Evolutionary conservation across 2,797 vertebrate genomes (phyloP).

Genomic region (Hyperoplus lanceolatus): DNA sequence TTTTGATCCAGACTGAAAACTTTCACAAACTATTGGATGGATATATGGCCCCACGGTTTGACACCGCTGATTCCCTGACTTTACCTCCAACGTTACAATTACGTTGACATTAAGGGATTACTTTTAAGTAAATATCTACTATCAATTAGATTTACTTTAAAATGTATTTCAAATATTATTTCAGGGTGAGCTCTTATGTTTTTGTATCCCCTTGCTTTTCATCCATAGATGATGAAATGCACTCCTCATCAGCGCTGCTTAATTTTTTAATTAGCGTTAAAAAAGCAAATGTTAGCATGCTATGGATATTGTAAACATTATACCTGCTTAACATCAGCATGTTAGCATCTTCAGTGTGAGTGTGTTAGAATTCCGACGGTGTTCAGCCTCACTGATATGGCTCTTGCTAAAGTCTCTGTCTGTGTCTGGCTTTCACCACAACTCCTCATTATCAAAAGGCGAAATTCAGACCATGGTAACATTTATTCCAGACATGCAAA

Average conservation of each 20-base stretch:
- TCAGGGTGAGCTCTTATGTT: neutral
- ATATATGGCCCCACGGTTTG: too few relatives aligned
- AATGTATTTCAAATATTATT: neutral
- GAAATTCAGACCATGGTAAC: constrained; percentile 81
- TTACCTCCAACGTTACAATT: neutral
- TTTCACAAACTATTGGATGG: neutral
- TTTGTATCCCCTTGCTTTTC: neutral
- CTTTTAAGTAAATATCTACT: neutral
- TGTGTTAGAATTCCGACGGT: too few relatives aligned
- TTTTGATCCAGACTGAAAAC: neutral
- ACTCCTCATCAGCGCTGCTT: neutral
- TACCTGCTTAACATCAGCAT: neutral
- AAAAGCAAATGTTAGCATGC: neutral
- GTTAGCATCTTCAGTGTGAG: too few relatives aligned
- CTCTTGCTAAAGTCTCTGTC: neutral
- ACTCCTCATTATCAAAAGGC: constrained; percentile 38
- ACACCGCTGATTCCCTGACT: neutral
- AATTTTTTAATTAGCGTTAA: neutral
- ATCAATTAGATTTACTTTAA: neutral
- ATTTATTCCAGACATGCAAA: constrained; percentile 89
- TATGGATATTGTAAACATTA: neutral
- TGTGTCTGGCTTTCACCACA: neutral
- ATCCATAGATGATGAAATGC: neutral
- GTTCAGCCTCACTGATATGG: too few relatives aligned
- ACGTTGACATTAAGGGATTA: neutral